phyloP scores from a whole-genome alignment of 2,888 invertebrate genomes.

The Aquatica leii region DNA sequence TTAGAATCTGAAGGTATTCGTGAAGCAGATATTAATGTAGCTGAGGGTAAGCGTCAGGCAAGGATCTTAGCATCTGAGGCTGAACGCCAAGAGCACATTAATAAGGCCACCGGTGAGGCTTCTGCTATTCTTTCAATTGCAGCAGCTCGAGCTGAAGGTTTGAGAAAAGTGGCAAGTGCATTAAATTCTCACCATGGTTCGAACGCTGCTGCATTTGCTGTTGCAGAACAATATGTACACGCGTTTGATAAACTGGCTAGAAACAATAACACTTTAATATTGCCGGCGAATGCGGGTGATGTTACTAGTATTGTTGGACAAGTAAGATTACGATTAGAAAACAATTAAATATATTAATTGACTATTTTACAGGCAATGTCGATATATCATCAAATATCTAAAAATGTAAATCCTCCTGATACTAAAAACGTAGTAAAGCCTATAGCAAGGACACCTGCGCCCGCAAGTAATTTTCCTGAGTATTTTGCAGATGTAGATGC shows the following conservation, averaged over 20 bases:
- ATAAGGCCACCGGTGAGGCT: slow-evolving; percentile 92
- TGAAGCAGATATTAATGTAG: slow-evolving; percentile 95
- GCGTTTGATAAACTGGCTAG: slow-evolving; percentile 95
- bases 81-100: slow-evolving; percentile 91
- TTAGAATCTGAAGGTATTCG: slow-evolving; percentile 95
- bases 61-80: slow-evolving; percentile 95
- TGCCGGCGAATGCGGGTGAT: slow-evolving; percentile 90
- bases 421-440: neutral
- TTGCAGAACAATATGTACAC: slow-evolving; percentile 95
- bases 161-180: slow-evolving; percentile 78
- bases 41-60: slow-evolving; percentile 93
- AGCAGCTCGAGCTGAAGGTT: slow-evolving; percentile 85
- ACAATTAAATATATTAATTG: neutral
- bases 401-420: slow-evolving; percentile 41
- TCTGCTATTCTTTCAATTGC: slow-evolving; percentile 91
- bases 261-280: slow-evolving; percentile 91
- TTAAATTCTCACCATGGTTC: slow-evolving; percentile 70
- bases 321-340: slow-evolving; percentile 61
- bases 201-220: slow-evolving; percentile 88
- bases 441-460: slow-evolving; percentile 1
- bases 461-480: slow-evolving; percentile 53
- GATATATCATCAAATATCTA: slow-evolving; percentile 68
- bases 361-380: slow-evolving; percentile 67
- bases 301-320: slow-evolving; percentile 82
- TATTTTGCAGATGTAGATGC: slow-evolving; percentile 58